Conservation (phyloP, 53 echinoderm and acorn worm species). For the Paelopatides confundens region DNA sequence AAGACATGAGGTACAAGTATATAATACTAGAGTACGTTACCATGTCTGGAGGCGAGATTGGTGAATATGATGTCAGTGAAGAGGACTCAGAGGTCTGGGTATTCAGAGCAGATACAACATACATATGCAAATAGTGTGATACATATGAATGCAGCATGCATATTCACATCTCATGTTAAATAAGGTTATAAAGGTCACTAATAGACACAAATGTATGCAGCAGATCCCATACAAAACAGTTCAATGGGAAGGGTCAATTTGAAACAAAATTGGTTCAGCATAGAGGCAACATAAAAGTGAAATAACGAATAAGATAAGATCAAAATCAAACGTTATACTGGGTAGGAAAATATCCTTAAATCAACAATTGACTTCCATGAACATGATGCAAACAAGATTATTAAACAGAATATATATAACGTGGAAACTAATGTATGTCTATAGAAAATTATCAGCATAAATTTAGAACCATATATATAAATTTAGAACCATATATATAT, state of each 20-base stretch:
- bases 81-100: conserved; percentile 46
- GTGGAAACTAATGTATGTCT: too few relatives aligned
- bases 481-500: too few relatives aligned
- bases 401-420: too few relatives aligned
- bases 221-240: neutral
- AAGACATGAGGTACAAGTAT: neutral
- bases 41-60: conserved; percentile 44
- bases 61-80: conserved; percentile 41
- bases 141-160: conserved; percentile 37
- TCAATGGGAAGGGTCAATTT: neutral
- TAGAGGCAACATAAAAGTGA: neutral
- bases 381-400: too few relatives aligned
- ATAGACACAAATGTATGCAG: neutral
- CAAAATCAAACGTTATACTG: too few relatives aligned
- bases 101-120: conserved; percentile 29
- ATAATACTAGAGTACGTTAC: conserved; percentile 25
- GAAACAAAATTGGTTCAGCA: neutral
- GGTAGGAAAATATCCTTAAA: too few relatives aligned
- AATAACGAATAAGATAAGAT: neutral
- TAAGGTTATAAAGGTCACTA: neutral
- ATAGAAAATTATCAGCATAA: too few relatives aligned
- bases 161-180: conserved; percentile 8
- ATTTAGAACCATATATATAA: too few relatives aligned
- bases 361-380: too few relatives aligned
- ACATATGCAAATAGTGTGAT: conserved; percentile 26